These are phyloP conservation scores for Emydura subglobosa DNA, from an alignment of 2,113 vertebrate species.

Conservation along the genomic window DNA sequence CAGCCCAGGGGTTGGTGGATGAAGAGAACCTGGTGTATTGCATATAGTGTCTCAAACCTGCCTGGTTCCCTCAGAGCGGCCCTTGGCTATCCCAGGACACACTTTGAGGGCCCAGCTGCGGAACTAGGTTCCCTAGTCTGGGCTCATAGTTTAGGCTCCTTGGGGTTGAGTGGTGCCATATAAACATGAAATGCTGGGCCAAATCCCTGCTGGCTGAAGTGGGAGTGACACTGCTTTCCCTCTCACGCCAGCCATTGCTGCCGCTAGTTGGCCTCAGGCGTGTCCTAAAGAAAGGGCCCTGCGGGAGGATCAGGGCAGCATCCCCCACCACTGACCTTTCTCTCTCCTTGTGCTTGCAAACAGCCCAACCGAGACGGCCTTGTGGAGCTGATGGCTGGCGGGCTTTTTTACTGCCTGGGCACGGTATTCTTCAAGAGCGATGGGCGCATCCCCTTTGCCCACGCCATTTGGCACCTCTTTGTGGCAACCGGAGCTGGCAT, in stretches of 20 bases:
- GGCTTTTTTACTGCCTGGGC: slow-evolving; percentile 89
- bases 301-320: fast-evolving
- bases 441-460: slow-evolving; percentile 92
- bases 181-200: not conserved
- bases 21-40: fast-evolving
- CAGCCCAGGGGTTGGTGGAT: not conserved
- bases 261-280: fast-evolving
- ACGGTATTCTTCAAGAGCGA: slow-evolving; percentile 95
- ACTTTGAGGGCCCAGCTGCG: fast-evolving
- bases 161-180: not conserved
- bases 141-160: fast-evolving
- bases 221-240: not conserved
- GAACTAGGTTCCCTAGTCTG: fast-evolving
- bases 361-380: slow-evolving; percentile 91
- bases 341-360: not conserved
- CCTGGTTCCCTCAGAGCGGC: not conserved
- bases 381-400: slow-evolving; percentile 90
- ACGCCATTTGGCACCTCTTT: slow-evolving; percentile 97
- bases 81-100: not conserved
- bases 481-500: slow-evolving; percentile 88
- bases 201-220: not conserved
- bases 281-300: not conserved
- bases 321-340: not conserved
- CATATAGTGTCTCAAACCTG: not conserved
- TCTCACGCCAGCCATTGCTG: not conserved